A percentile compares a stretch with the other conserved stretches of the same genome.
Conservation (phyloP, 2,888 invertebrate genomes). For the Meta bourneti region DNA sequence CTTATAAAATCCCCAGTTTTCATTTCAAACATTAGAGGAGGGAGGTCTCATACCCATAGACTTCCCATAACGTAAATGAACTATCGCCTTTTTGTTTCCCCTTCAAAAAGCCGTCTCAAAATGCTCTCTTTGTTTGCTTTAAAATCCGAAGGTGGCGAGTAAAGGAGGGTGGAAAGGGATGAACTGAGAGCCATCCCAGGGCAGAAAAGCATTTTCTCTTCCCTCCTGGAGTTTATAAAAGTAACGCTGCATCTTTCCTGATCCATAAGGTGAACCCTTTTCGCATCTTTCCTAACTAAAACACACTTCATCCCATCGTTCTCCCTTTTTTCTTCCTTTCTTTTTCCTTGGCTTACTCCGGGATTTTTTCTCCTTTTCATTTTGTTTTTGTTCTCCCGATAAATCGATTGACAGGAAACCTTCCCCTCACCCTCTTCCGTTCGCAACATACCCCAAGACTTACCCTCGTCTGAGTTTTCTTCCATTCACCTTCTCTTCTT, state of each 20-base stretch:
- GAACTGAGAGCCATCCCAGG: too few relatives aligned
- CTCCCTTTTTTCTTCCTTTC: too few relatives aligned
- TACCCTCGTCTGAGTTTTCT: neutral
- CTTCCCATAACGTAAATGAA: neutral
- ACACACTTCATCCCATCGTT: slow-evolving; percentile 23
- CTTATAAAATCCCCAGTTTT: neutral
- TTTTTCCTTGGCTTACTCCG: too few relatives aligned
- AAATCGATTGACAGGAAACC: slow-evolving; percentile 60
- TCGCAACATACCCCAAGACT: neutral
- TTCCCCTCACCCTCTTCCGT: slow-evolving; percentile 9
- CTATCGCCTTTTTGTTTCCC: neutral
- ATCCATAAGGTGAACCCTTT: neutral
- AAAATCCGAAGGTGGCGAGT: neutral
- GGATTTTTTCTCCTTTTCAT: neutral
- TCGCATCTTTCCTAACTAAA: slow-evolving; percentile 49
- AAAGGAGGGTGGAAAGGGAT: neutral
- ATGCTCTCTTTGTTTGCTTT: neutral
- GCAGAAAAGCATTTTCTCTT: neutral
- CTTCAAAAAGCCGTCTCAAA: too few relatives aligned
- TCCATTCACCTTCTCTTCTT: slow-evolving; percentile 5
- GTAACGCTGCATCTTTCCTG: neutral
- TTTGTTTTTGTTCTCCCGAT: slow-evolving; percentile 51
- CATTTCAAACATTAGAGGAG: neutral
- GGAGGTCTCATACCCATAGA: neutral
- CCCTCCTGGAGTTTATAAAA: neutral